A percentile compares a stretch with the other conserved stretches of the same genome.
Conservation (phyloP, 1,140 invertebrate species). For the Listronotus bonariensis region DNA sequence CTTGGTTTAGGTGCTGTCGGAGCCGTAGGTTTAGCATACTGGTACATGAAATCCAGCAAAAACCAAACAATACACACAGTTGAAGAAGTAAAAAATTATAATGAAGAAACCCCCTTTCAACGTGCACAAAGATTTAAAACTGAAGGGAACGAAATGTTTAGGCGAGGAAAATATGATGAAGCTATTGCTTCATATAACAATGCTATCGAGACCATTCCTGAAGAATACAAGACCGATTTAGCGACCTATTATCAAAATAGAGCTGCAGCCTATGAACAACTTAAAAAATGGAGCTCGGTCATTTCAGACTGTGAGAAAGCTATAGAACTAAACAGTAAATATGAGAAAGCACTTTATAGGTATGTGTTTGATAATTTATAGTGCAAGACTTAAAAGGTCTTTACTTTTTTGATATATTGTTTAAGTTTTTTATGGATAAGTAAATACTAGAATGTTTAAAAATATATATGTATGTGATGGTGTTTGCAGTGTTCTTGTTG, state of each 20-base stretch:
- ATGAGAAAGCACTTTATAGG: conserved; percentile 80
- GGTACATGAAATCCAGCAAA: conserved; percentile 70
- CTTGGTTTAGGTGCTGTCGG: conserved; percentile 79
- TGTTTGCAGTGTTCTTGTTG: too few species aligned
- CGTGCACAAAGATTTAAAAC: conserved; percentile 78
- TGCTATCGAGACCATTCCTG: conserved; percentile 85
- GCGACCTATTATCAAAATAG: conserved; percentile 95
- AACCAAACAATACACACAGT: conserved; percentile 45
- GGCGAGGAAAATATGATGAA: conserved; percentile 82
- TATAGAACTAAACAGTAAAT: conserved; percentile 82
- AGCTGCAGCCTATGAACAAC: conserved; percentile 91
- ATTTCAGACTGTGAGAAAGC: conserved; percentile 87
- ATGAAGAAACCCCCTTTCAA: conserved; percentile 63
- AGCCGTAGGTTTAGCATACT: conserved; percentile 79
- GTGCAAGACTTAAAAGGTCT: not conserved
- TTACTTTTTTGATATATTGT: not conserved
- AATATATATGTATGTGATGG: too few species aligned
- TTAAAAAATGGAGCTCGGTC: conserved; percentile 84
- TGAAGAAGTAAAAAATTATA: conserved; percentile 50
- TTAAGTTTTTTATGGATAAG: too few species aligned
- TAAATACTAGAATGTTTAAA: too few species aligned
- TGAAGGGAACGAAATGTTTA: conserved; percentile 87
- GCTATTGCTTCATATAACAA: conserved; percentile 87
- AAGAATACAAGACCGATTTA: conserved; percentile 72
- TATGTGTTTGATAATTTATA: conserved; percentile 47